Conservation (phyloP, 2,797 vertebrate genomes). For the Karalla daura region DNA sequence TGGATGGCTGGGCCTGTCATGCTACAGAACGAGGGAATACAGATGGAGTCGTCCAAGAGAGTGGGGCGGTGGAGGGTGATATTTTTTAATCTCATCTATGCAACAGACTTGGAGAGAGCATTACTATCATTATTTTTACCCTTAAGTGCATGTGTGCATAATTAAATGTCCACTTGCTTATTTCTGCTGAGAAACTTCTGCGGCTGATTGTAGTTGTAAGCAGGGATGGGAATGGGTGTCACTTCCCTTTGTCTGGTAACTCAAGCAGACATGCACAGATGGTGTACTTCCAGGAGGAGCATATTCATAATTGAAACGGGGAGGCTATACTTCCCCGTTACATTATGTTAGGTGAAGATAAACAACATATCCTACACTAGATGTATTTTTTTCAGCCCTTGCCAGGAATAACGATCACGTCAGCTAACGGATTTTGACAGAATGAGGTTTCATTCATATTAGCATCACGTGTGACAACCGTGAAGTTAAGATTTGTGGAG, state of each 20-base stretch:
- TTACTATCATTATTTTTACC: no score
- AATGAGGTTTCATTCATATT: conserved; percentile 78
- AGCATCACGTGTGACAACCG: conserved; percentile 69
- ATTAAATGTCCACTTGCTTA: background rate
- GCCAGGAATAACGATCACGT: conserved; percentile 52
- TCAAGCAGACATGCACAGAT: conserved; percentile 62
- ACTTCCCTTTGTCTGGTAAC: conserved; percentile 46
- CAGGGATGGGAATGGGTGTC: conserved; percentile 1
- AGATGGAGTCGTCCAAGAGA: background rate
- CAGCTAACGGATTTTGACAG: conserved; percentile 69
- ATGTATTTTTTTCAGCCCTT: conserved; percentile 21
- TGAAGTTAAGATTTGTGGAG: conserved; percentile 56
- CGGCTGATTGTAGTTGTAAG: conserved; percentile 20
- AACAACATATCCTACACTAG: conserved; percentile 49
- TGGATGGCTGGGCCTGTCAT: background rate
- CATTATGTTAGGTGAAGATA: conserved; percentile 50
- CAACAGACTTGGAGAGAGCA: no score
- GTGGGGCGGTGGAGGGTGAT: no score
- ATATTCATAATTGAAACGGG: conserved; percentile 61
- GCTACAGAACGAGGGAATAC: background rate
- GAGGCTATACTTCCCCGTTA: conserved; percentile 39
- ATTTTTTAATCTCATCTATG: no score
- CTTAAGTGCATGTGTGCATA: background rate
- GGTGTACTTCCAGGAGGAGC: conserved; percentile 36
- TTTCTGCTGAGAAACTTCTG: background rate